Conservation (phyloP, 2,113 vertebrate species). For the Saguinus midas region DNA sequence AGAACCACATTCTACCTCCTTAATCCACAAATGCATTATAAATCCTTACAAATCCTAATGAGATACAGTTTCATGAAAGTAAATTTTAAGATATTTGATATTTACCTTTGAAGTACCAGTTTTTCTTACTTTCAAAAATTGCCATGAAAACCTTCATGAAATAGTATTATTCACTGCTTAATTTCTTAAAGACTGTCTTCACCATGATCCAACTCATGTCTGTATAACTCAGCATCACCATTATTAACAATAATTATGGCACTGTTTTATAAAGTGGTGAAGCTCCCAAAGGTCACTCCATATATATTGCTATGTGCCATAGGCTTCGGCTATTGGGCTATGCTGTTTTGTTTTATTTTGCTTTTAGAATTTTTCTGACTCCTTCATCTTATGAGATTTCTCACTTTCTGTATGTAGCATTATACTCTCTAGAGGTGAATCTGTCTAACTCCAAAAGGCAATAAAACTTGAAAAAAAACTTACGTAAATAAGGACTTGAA, state of each 20-base stretch:
- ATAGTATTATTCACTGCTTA: no score
- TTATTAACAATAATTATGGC: not conserved
- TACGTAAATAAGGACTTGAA: not conserved
- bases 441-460: not conserved
- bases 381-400: not conserved
- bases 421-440: not conserved
- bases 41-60: not conserved
- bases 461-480: not conserved
- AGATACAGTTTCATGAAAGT: not conserved
- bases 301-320: not conserved
- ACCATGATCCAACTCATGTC: not conserved
- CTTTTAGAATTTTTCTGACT: not conserved
- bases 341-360: not conserved
- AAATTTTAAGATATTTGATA: conserved; percentile 1
- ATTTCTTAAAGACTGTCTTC: not conserved
- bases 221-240: not conserved
- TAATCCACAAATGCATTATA: not conserved
- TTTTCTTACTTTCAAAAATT: not conserved
- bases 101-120: not conserved
- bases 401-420: not conserved
- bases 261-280: not conserved
- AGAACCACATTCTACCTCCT: not conserved
- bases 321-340: not conserved
- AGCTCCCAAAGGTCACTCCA: not conserved
- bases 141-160: not conserved